phyloP scores from a whole-genome alignment of 2,797 vertebrate genomes.

The Channa striata region DNA sequence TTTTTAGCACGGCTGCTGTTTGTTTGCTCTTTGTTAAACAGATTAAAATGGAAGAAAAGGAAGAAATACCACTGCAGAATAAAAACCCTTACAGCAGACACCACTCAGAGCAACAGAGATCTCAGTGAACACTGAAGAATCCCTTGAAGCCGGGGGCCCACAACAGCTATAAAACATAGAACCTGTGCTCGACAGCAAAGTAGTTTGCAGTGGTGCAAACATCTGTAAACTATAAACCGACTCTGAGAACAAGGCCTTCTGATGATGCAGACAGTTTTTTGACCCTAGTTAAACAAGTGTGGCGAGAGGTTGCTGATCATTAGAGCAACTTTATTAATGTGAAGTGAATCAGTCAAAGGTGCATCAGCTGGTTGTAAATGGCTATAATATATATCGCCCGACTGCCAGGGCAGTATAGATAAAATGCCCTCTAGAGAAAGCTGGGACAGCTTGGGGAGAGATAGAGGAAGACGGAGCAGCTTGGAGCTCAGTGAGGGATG shows the following conservation, averaged over 20 bases:
- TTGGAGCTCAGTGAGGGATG: constrained; percentile 42
- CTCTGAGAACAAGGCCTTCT: constrained; percentile 1
- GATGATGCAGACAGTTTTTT: constrained; percentile 50
- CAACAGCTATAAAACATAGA: not conserved
- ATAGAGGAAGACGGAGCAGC: constrained; percentile 48
- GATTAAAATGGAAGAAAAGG: too few relatives aligned
- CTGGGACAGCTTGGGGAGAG: constrained; percentile 20
- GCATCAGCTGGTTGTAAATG: constrained; percentile 68
- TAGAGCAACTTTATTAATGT: constrained; percentile 62
- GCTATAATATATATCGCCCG: constrained; percentile 49
- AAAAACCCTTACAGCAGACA: not conserved
- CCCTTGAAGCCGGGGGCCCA: constrained; percentile 5
- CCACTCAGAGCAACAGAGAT: not conserved
- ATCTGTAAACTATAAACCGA: constrained; percentile 33
- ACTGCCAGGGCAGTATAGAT: constrained; percentile 56
- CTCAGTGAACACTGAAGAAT: not conserved
- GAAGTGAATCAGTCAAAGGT: constrained; percentile 66
- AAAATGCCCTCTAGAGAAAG: constrained; percentile 60
- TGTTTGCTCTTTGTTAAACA: too few relatives aligned
- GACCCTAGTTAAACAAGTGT: constrained; percentile 42
- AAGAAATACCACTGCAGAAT: too few relatives aligned
- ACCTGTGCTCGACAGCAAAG: not conserved
- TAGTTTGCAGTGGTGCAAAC: constrained; percentile 29
- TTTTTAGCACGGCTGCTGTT: too few relatives aligned
- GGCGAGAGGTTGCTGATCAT: constrained; percentile 53